Conservation (phyloP, 2,113 vertebrate species). For the Coregonus clupeaformis region DNA sequence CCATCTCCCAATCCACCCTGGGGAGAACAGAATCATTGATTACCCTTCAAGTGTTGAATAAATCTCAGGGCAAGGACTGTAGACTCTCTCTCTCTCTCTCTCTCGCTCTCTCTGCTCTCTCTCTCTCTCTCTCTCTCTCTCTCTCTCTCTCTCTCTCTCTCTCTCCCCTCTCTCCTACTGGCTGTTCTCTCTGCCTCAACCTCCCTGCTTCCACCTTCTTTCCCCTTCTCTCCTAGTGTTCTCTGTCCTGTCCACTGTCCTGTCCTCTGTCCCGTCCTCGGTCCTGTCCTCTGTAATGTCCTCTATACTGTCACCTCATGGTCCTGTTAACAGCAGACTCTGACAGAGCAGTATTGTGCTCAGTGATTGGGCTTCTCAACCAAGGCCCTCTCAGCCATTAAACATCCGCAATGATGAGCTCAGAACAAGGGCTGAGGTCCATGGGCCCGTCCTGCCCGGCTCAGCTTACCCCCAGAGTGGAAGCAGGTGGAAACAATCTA, state of each 20-base stretch:
- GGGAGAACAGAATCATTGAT: background rate
- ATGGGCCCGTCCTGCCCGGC: background rate
- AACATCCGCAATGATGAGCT: background rate
- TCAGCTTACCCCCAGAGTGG: background rate
- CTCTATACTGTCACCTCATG: background rate
- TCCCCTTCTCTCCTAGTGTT: no score
- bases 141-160: background rate
- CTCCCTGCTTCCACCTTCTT: no score
- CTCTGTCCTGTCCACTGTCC: no score
- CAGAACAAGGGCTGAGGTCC: background rate
- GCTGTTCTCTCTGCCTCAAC: background rate
- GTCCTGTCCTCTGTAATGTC: background rate
- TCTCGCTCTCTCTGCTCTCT: background rate
- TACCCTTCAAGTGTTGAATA: conserved; percentile 14
- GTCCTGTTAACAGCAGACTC: background rate
- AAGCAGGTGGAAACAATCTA: background rate
- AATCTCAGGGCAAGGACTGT: background rate
- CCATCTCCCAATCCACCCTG: background rate
- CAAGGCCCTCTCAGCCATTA: background rate
- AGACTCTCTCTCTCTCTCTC: background rate
- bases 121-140: background rate
- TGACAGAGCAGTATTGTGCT: background rate
- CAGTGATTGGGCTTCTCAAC: background rate
- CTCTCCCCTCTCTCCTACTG: background rate
- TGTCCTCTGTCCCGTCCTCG: background rate